phyloP scores from a whole-genome alignment of 2,888 invertebrate genomes.

The Aromia moschata region DNA sequence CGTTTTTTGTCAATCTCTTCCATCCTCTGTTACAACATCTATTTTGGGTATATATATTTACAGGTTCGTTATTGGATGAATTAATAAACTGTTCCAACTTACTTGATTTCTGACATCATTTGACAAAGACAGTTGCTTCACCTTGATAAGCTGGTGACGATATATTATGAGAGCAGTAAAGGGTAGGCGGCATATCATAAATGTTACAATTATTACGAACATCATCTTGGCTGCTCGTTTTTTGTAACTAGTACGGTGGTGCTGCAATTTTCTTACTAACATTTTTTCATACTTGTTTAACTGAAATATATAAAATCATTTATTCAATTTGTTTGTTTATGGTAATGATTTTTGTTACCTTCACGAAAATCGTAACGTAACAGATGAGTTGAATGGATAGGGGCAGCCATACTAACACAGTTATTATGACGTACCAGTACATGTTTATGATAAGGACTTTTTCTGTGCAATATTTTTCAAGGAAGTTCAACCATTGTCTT shows the following conservation, averaged over 20 bases:
- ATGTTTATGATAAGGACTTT: conserved; percentile 70
- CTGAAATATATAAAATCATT: conserved; percentile 56
- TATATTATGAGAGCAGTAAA: conserved; percentile 77
- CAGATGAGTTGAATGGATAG: conserved; percentile 77
- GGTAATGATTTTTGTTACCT: conserved; percentile 60
- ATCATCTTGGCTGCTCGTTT: conserved; percentile 76
- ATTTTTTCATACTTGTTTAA: conserved; percentile 72
- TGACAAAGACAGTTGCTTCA: conserved; percentile 43
- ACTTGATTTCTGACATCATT: conserved; percentile 43
- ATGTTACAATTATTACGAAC: conserved; percentile 74
- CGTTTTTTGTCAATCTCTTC: too few relatives aligned
- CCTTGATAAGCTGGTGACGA: conserved; percentile 65
- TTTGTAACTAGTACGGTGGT: conserved; percentile 71
- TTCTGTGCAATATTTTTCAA: conserved; percentile 81
- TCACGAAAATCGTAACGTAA: conserved; percentile 76
- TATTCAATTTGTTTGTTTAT: not conserved
- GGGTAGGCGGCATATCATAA: conserved; percentile 76
- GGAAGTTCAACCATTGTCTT: conserved; percentile 78
- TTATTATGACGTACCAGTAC: conserved; percentile 82
- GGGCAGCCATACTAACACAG: conserved; percentile 82
- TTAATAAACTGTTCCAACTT: conserved; percentile 24
- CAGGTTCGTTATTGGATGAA: too few relatives aligned
- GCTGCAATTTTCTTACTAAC: conserved; percentile 70
- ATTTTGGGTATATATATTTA: too few relatives aligned
- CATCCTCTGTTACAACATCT: too few relatives aligned